Evolutionary conservation across 2,113 vertebrate genomes (phyloP), one percentile per base, ranked within the genome.

Genomic region (Rousettus leschenaultii): DNA sequence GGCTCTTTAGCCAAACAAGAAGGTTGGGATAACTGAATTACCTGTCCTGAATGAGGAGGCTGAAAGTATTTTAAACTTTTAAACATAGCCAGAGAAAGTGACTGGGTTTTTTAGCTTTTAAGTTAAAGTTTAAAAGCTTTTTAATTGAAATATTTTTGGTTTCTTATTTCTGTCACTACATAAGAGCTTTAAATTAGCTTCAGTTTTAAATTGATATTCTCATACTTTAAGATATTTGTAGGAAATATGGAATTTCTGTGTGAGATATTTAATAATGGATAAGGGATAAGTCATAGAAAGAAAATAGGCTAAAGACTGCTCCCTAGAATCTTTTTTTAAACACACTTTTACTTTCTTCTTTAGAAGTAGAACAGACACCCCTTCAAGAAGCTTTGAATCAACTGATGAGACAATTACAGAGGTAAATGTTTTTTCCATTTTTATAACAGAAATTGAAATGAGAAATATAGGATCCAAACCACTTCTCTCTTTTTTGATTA

Each of bases 371-470:
- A 57, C 99, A 99, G 98, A 99, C 99, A 5, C 99, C 99, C 12
- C 99, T 99, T 94, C 99, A 99, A 98, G 99, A 99, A 98, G 99
- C 99, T 92, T 98, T 99, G 98, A 99, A 99, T 97, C 99, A 99
- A 87, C 99, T 99, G 86, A 99, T 99, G 98, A 99, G 99, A 83
- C 99, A 99, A 90, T 98, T 99, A n/a, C 99, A 99, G 96, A 99
- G 99, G 99, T 99, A 96, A 97, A 78, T 96, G 57, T 86, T 48
- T 86, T 77, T 95, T 51, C 48, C 61, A 79, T 92, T 96, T 94
- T 93, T 92, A 16, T 68, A 93, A 59, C n/a, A 21, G 75, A 77
- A 89, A 73, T 77, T 91, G 33, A 88, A 97, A 71, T 86, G 57
- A 24, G 78, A 79, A 78, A 48, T 4, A 59, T 19, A 38, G 30